phyloP scores from a whole-genome alignment of 1,140 invertebrate genomes.

The Drosophila nikananu region DNA sequence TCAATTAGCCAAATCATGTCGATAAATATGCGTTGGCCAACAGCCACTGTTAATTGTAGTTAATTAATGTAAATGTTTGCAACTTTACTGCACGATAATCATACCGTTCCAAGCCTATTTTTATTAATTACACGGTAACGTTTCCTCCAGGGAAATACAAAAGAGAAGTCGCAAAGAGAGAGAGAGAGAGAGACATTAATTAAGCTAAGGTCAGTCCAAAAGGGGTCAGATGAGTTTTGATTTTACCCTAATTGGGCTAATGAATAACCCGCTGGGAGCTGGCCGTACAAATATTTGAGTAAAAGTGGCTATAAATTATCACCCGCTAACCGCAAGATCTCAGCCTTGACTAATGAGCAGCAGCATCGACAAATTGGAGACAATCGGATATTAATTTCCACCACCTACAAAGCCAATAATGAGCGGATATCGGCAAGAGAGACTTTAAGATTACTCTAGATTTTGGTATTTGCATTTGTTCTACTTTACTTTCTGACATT shows the following conservation, averaged over 20 bases:
- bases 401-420: background rate
- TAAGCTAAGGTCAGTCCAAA: slow-evolving; percentile 32
- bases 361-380: slow-evolving; percentile 20
- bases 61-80: slow-evolving; percentile 68
- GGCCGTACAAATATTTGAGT: slow-evolving; percentile 17
- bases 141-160: slow-evolving; percentile 35
- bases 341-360: slow-evolving; percentile 57
- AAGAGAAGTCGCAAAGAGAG: slow-evolving; percentile 10
- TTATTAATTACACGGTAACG: slow-evolving; percentile 42
- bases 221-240: slow-evolving; percentile 40
- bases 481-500: slow-evolving; percentile 10
- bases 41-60: slow-evolving; percentile 49
- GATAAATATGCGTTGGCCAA: slow-evolving; percentile 41
- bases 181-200: slow-evolving; percentile 5
- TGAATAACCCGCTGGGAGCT: slow-evolving; percentile 22
- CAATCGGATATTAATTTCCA: slow-evolving; percentile 28
- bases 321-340: slow-evolving; percentile 28
- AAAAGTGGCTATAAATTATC: slow-evolving; percentile 52
- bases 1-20: slow-evolving; percentile 45
- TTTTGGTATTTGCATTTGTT: slow-evolving; percentile 38
- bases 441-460: slow-evolving; percentile 7
- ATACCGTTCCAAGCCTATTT: slow-evolving; percentile 29
- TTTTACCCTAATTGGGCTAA: slow-evolving; percentile 43
- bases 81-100: slow-evolving; percentile 38
- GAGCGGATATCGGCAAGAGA: background rate